Conservation (phyloP, 2,888 invertebrate species). For the Tiliacea aurago region DNA sequence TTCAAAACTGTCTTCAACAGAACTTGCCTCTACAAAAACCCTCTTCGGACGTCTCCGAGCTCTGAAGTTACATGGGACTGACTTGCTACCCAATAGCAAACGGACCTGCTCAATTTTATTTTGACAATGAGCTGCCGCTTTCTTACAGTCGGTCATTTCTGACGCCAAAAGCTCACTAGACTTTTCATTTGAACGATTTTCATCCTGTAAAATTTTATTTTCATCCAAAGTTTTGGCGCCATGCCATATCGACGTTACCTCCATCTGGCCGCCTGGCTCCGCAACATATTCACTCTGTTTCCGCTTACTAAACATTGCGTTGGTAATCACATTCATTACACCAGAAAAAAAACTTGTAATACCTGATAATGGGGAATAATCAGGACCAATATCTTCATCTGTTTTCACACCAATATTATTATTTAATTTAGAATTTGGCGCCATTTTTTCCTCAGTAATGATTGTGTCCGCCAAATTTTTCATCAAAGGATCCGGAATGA, state of each 20-base stretch:
- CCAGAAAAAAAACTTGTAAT: constrained; percentile 82
- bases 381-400: constrained; percentile 33
- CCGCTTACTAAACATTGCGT: constrained; percentile 79
- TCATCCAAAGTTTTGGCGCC: constrained; percentile 80
- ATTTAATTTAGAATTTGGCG: constrained; percentile 58
- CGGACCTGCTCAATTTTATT: constrained; percentile 81
- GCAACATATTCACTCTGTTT: constrained; percentile 78
- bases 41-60: constrained; percentile 72
- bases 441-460: constrained; percentile 69
- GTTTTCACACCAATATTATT: constrained; percentile 57
- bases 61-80: constrained; percentile 66
- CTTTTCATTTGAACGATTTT: constrained; percentile 64
- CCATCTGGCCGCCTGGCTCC: constrained; percentile 71
- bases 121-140: constrained; percentile 80
- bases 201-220: constrained; percentile 76
- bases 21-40: constrained; percentile 78
- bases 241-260: constrained; percentile 78
- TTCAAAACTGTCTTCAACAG: constrained; percentile 80
- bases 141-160: constrained; percentile 78
- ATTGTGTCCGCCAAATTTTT: constrained; percentile 85
- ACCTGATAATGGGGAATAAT: constrained; percentile 72
- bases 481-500: constrained; percentile 82
- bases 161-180: constrained; percentile 66
- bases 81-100: constrained; percentile 72
- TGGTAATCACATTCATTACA: constrained; percentile 79